These are phyloP conservation scores for Eufriesea mexicana DNA, from an alignment of 1,140 invertebrate genomes.

Conservation along the genomic window DNA sequence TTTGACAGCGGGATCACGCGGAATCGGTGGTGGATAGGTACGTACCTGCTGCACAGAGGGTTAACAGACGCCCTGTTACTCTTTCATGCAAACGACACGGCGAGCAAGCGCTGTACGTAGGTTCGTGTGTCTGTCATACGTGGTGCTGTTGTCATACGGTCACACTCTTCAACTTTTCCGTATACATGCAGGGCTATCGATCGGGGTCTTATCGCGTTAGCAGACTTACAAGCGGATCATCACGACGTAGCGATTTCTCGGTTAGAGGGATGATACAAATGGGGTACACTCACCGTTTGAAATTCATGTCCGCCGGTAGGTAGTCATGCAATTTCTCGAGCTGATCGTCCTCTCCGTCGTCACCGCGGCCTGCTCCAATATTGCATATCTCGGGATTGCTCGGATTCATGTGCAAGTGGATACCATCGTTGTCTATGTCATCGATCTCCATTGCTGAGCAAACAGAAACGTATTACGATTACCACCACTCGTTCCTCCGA, in stretches of 20 bases:
- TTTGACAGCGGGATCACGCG: too few relatives aligned
- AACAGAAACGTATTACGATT: conserved; percentile 1
- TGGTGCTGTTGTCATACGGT: conserved; percentile 47
- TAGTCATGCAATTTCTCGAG: conserved; percentile 68
- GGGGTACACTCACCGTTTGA: conserved; percentile 73
- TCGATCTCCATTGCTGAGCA: conserved; percentile 72
- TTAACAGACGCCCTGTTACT: neutral
- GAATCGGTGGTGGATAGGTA: too few relatives aligned
- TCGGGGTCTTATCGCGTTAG: neutral
- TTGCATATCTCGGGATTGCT: conserved; percentile 41
- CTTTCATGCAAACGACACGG: conserved; percentile 43
- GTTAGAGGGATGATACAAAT: neutral
- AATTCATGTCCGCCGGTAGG: conserved; percentile 62
- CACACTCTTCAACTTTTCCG: conserved; percentile 62
- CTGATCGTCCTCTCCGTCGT: conserved; percentile 66
- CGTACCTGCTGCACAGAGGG: too few relatives aligned
- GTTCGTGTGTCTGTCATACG: too few relatives aligned
- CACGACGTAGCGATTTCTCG: neutral
- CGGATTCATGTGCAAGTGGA: conserved; percentile 25
- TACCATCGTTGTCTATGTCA: conserved; percentile 63
- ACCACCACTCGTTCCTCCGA: neutral
- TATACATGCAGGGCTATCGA: conserved; percentile 42
- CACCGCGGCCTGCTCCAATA: conserved; percentile 55
- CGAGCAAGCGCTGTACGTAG: neutral
- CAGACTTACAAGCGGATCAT: neutral